Conservation (phyloP, 2,797 vertebrate genomes). For the Anguilla anguilla region DNA sequence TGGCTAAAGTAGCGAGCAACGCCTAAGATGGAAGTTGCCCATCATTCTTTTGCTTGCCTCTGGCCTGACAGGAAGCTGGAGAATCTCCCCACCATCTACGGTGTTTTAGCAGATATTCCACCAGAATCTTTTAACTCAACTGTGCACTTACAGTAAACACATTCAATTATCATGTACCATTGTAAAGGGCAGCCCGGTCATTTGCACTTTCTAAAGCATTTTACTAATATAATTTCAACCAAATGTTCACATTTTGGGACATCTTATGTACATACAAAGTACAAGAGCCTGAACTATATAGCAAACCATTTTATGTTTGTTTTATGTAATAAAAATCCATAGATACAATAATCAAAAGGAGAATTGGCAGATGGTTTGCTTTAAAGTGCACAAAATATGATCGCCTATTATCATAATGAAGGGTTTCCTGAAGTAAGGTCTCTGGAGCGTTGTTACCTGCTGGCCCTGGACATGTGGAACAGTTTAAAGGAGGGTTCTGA, state of each 20-base stretch:
- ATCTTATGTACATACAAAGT: not conserved
- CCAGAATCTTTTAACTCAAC: not conserved
- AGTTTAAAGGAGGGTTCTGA: conserved; percentile 41
- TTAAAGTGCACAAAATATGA: not conserved
- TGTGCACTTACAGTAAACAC: not conserved
- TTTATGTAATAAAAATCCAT: not conserved
- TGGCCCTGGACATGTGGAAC: conserved; percentile 54
- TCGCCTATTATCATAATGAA: conserved; percentile 19
- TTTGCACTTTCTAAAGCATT: not conserved
- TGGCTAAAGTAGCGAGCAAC: not conserved
- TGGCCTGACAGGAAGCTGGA: not conserved
- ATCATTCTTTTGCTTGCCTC: not conserved
- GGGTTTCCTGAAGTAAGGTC: conserved; percentile 29
- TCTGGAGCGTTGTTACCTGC: conserved; percentile 42
- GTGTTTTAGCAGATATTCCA: not conserved
- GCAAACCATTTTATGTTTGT: not conserved
- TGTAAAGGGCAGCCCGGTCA: not conserved
- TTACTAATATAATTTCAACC: not conserved
- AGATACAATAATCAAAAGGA: not conserved
- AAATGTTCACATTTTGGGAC: not conserved
- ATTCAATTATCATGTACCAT: not conserved
- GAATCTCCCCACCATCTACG: not conserved
- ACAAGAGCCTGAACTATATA: not conserved
- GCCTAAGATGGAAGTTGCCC: not conserved
- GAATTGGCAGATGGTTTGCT: not conserved